A percentile compares a stretch with the other conserved stretches of the same genome.
phyloP scores from a whole-genome alignment of 2,888 invertebrate species.

The Euplagia quadripunctaria region DNA sequence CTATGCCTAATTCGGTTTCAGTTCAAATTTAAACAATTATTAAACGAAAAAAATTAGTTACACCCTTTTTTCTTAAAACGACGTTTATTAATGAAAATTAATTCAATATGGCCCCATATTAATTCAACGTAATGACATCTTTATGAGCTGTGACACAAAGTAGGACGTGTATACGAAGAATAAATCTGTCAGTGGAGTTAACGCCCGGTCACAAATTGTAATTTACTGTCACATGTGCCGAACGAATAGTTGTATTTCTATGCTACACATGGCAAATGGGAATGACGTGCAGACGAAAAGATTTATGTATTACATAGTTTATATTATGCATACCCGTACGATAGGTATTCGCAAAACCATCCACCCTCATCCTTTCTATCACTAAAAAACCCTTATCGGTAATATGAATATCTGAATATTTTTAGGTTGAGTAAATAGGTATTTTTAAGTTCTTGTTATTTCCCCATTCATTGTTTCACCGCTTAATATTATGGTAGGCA shows the following conservation, averaged over 20 bases:
- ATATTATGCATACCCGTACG: neutral
- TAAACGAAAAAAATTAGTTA: conserved; percentile 31
- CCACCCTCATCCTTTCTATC: neutral
- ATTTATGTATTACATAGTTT: neutral
- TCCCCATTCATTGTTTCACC: too few relatives aligned
- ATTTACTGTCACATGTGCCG: conserved; percentile 75
- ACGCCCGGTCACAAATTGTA: conserved; percentile 82
- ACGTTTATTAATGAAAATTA: conserved; percentile 71
- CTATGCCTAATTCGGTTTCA: too few relatives aligned
- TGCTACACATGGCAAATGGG: conserved; percentile 38
- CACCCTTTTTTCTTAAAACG: conserved; percentile 55
- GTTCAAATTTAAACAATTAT: too few relatives aligned
- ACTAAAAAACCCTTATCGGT: neutral
- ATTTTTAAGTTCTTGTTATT: neutral
- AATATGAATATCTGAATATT: neutral
- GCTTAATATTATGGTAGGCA: too few relatives aligned
- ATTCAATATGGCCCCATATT: conserved; percentile 74
- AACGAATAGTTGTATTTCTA: conserved; percentile 63
- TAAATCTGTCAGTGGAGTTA: conserved; percentile 81
- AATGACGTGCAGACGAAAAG: conserved; percentile 10
- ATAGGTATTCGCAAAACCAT: too few relatives aligned
- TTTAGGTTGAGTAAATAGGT: too few relatives aligned
- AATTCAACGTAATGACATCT: conserved; percentile 81
- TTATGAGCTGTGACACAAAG: conserved; percentile 83
- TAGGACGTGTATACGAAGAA: conserved; percentile 78